Percentiles rank a stretch among this genome's conserved stretches.
Evolutionary conservation across 2,888 invertebrate species (phyloP).

Genomic region (Hyppa rectilinea): DNA sequence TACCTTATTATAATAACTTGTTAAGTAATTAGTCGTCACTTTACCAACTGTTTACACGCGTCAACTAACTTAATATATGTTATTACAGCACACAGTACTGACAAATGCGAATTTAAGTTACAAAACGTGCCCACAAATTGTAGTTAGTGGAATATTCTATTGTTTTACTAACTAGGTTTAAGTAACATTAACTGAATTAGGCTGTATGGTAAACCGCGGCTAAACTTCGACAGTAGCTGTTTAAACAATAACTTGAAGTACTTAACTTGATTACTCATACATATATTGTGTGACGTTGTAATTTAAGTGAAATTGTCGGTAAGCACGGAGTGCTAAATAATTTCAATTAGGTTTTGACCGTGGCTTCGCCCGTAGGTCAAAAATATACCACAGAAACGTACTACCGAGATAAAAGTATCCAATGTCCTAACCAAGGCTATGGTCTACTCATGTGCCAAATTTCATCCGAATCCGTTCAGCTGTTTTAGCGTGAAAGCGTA

Average conservation of each 20-base stretch:
- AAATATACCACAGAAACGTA: no score
- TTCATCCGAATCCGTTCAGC: no score
- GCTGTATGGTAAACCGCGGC: constrained; percentile 17
- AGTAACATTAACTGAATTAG: constrained; percentile 35
- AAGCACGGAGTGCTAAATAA: not conserved
- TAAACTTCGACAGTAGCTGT: constrained; percentile 28
- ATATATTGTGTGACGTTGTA: not conserved
- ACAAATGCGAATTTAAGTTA: constrained; percentile 26
- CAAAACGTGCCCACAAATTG: constrained; percentile 19
- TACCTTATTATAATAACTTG: not conserved
- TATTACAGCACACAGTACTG: not conserved
- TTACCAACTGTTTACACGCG: constrained; percentile 13
- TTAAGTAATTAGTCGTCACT: constrained; percentile 10
- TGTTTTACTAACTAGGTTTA: constrained; percentile 37
- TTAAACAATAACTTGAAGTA: constrained; percentile 25
- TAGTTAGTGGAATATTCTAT: constrained; percentile 20
- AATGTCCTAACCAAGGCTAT: no score
- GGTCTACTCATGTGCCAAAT: no score
- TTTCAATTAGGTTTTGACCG: no score
- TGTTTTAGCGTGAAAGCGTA: no score
- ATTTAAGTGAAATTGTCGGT: not conserved
- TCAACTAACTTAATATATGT: not conserved
- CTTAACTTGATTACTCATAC: constrained; percentile 23
- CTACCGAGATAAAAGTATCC: no score
- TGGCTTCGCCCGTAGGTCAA: no score